Evolutionary conservation across 1,140 invertebrate genomes (phyloP), one percentile per base, ranked within the genome.

Genomic region (Drosophila mayri): DNA sequence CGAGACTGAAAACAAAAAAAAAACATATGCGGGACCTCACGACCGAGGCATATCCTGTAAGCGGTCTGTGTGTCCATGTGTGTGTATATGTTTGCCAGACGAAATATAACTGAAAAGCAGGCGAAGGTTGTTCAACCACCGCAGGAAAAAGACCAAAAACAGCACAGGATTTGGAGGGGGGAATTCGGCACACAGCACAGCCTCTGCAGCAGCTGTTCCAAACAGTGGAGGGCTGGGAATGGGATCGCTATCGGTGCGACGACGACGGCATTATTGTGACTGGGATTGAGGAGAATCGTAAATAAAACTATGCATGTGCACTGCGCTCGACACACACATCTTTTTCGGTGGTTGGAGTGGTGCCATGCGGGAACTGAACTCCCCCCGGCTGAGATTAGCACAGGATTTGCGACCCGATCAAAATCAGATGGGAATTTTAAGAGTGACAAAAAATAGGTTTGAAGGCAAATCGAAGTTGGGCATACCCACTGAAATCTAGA

Each of bases 101-200:
- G 79, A 87, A 87, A 87, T 87, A 87, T 87, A 87, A 58, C 63
- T 68, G 75, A 87, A 86, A 88, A 88, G 87, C 71, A 76, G 83
- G 74, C 83, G 84, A 87, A 87, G 83, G 84, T 87, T 88, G 84
- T 88, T 87, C 83, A 86, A 86, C 72, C 75, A 60, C 55, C 71
- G 52, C 67, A 73, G 52, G 18, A 78, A 66, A 66, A 52, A 78
- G 59, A 37, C 52, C 50, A 57, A 59, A 64, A 70, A 70, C 65
- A 72, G 68, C 43, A 70, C 43, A 22, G 49, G 18, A 67, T 10
- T 16, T 3, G 14, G 44, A 38, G 11, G 28, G 41, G 41, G 37
- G 28, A 30, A 30, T 68, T 46, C 28, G 44, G 44, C 52, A 65
- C 37, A 22, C 28, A 11, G 25, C 22, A 28, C 65, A 64, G 46